Evolutionary conservation across 2,113 vertebrate species (phyloP), one percentile per base, ranked within the genome.

Genomic region (Taxidea taxus): DNA sequence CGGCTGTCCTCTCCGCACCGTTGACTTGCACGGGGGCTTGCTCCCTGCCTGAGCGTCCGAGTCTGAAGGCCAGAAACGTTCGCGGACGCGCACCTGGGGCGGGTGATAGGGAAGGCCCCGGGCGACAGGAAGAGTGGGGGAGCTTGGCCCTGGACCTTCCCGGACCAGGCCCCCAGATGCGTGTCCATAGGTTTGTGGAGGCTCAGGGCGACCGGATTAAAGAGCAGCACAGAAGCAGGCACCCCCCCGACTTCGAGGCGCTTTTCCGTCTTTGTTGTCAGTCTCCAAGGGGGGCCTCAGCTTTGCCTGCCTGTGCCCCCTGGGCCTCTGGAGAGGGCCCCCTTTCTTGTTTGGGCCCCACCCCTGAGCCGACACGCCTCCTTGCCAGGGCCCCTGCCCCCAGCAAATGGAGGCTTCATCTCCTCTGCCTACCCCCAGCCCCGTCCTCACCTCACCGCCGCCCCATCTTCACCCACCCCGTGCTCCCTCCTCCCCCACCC

Each of bases 1-100:
- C 0, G 0, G 9, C 7, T 1, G 39, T 44, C 25, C 47, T 39
- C 44, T 60, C 37, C 0, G 3, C 4, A 6, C 8, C 4, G 14
- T 21, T 14, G 14, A n/a, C 84, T 58, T 14, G 4, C 16, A 0
- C 3, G 25, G 51, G 10, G 49, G 2, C 39, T 70, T 3, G 2
- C 44, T 60, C 14, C 42, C 2, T 1, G 23, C 58, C 23, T 2
- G 18, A 34, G 39, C n/a, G 13, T 51, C 29, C 0, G 3, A 6
- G 39, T 37, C 66, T 47, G 66, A 13, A n/a, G 0, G 37, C 39
- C 47, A 15, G 31, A 34, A 42, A 16, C 2, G 2, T n/a, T 31
- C n/a, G 3, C 0, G 31, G 34, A 3, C 15, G 3, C 29, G n/a
- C 14, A 10, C 34, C 15, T 15, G 1, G 7, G 14, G 8, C 12